Evolutionary conservation across 2,113 vertebrate genomes (phyloP), one percentile per base, ranked within the genome.

Genomic region (Chunga burmeisteri): DNA sequence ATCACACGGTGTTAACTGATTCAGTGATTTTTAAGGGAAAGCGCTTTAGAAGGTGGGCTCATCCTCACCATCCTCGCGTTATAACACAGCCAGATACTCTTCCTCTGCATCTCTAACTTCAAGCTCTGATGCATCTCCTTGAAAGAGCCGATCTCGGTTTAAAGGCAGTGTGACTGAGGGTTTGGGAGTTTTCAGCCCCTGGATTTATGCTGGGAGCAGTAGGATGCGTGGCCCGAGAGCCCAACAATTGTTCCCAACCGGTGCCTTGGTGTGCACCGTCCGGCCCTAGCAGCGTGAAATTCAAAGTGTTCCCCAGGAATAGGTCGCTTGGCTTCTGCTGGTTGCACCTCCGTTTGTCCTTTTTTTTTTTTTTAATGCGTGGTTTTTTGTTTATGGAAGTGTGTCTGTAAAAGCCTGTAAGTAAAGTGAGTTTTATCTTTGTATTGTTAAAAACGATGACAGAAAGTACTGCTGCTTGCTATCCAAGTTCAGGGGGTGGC

Each of bases 1-100:
- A 16, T 6, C 3, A 3, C 0, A 0, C 5, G 5, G 23, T 4
- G 6, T 18, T 72, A 65, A 19, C 9, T 1, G 6, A 36, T 42
- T 27, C 23, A 0, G 0, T 42, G 42, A 18, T 23, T 65, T 79
- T 67, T 67, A 44, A 77, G 63, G 27, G 16, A 29, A 72, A 29
- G 8, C 7, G 16, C 20, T n/a, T 46, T 62, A 8, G 32, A 7
- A 52, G 40, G 13, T 71, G 53, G 8, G 21, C 16, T 77, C 4
- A 6, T 13, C 34, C 46, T 55, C 38, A 38, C 38, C 38, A 38
- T 38, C 38, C 38, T 38, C 38, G 9, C 7, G 6, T 6, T 49
- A 10, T 18, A 52, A n/a, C 16, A 15, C 20, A 66, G 16, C 26
- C 7, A 4, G 17, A 34, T 16, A 9, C 42, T 56, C 16, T 46